Evolutionary conservation across 23 tunicate genomes (phyloP).

Genomic region (Trididemnum miniatum): DNA sequence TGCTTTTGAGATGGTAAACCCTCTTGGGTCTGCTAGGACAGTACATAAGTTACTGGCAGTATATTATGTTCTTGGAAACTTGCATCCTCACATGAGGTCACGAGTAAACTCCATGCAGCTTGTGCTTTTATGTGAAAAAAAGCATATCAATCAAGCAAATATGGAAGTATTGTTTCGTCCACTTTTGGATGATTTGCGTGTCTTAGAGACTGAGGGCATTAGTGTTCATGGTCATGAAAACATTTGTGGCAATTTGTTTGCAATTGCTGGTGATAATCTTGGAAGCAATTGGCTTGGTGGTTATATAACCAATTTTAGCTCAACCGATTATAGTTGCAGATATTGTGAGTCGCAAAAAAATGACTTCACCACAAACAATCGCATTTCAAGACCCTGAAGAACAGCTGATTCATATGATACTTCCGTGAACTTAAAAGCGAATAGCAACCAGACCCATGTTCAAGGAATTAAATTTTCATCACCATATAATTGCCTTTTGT

Average conservation of each 20-base stretch:
- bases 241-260: conserved; percentile 1
- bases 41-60: conserved; percentile 40
- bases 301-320: conserved; percentile 47
- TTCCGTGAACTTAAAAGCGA: neutral
- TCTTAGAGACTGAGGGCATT: conserved; percentile 39
- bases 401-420: neutral
- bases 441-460: neutral
- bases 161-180: conserved; percentile 11
- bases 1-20: conserved; percentile 33
- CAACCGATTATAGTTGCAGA: conserved; percentile 12
- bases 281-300: conserved; percentile 53
- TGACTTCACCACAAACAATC: neutral
- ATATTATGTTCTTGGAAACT: conserved; percentile 18
- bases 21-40: conserved; percentile 14
- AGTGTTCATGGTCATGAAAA: conserved; percentile 18
- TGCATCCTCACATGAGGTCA: conserved; percentile 12
- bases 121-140: conserved; percentile 38
- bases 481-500: neutral
- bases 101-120: conserved; percentile 29
- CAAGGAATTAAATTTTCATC: neutral
- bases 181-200: conserved; percentile 24
- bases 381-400: neutral
- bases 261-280: conserved; percentile 36
- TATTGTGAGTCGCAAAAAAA: conserved; percentile 6
- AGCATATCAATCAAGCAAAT: neutral